Conservation (phyloP, 2,797 vertebrate genomes). For the Synanceia verrucosa region DNA sequence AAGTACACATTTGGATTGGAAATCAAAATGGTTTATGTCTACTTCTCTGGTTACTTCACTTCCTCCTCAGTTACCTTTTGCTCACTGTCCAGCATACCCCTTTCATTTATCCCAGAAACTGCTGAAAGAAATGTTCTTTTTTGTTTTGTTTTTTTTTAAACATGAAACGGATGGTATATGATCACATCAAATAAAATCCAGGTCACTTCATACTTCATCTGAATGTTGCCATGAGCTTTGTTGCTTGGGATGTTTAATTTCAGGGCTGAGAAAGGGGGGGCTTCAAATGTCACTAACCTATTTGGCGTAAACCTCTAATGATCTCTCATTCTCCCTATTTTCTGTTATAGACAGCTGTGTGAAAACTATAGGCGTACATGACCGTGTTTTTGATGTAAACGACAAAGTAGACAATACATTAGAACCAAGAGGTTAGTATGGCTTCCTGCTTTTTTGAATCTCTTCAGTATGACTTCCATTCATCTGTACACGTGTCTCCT, state of each 20-base stretch:
- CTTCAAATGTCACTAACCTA: constrained; percentile 90
- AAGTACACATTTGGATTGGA: constrained; percentile 75
- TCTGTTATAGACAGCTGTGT: constrained; percentile 99
- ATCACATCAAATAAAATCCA: constrained; percentile 47
- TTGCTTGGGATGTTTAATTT: constrained; percentile 74
- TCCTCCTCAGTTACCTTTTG: constrained; percentile 48
- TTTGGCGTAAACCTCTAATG: constrained; percentile 76
- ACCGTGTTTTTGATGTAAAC: constrained; percentile 99
- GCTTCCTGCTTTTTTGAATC: constrained; percentile 86
- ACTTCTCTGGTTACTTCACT: constrained; percentile 55
- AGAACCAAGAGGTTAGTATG: constrained; percentile 99
- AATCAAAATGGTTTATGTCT: constrained; percentile 70
- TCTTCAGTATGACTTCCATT: constrained; percentile 84
- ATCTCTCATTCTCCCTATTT: constrained; percentile 78
- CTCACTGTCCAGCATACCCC: constrained; percentile 51
- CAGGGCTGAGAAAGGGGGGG: constrained; percentile 66
- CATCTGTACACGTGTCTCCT: constrained; percentile 67
- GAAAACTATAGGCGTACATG: constrained; percentile 99
- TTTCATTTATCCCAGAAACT: constrained; percentile 55
- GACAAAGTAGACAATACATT: constrained; percentile 99
- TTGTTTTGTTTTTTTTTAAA: constrained; percentile 25
- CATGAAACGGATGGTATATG: constrained; percentile 38
- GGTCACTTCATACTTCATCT: constrained; percentile 65
- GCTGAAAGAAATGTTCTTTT: constrained; percentile 28
- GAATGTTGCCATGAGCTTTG: constrained; percentile 83